phyloP scores from a whole-genome alignment of 64 coral and sea anemone genomes.

The Stylophora pistillata region DNA sequence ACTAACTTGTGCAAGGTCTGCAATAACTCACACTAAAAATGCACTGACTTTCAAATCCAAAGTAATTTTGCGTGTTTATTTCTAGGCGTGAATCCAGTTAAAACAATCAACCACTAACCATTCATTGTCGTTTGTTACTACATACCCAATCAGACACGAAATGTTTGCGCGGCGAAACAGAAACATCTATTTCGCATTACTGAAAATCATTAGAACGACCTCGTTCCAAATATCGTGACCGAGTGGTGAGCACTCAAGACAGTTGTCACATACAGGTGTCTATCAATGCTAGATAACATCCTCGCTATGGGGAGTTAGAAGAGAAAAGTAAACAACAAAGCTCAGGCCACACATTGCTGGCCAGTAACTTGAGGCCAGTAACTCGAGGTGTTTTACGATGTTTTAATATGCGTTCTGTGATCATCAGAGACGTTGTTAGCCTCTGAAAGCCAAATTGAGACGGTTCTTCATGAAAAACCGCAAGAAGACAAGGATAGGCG shows the following conservation, averaged over 20 bases:
- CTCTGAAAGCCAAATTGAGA: too few species aligned
- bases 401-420: too few species aligned
- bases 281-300: background rate
- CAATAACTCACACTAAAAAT: background rate
- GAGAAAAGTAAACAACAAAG: conserved; percentile 4
- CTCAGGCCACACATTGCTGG: background rate
- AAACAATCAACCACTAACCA: background rate
- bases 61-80: background rate
- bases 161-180: background rate
- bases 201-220: background rate
- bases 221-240: background rate
- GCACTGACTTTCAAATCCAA: background rate
- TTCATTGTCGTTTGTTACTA: background rate
- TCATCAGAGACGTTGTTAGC: too few species aligned
- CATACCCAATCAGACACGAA: background rate
- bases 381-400: background rate
- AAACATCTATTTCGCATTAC: background rate
- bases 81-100: background rate
- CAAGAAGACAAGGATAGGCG: too few species aligned
- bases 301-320: background rate
- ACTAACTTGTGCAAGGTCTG: background rate
- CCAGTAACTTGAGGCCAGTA: background rate
- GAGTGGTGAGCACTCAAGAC: background rate
- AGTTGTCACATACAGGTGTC: background rate
- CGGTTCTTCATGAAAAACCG: too few species aligned